These are phyloP conservation scores for Anguilla megastoma DNA, from an alignment of 2,797 vertebrate genomes.

Conservation along the genomic window DNA sequence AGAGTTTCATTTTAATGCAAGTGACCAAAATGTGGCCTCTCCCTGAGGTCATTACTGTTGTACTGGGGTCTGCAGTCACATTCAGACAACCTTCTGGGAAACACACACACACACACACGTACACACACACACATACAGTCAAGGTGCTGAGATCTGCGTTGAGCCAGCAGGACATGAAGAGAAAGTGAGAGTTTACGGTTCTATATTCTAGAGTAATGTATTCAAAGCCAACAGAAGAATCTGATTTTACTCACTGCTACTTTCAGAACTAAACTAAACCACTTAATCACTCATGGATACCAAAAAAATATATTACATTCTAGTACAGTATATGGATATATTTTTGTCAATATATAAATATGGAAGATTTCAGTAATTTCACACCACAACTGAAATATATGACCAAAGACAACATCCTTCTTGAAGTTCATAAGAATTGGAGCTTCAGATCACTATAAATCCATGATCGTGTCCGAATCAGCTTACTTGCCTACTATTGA, in stretches of 20 bases:
- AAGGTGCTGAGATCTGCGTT: neutral
- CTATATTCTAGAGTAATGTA: neutral
- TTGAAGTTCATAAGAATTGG: neutral
- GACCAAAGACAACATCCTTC: neutral
- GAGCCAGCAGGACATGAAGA: neutral
- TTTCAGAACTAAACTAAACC: neutral
- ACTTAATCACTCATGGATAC: neutral
- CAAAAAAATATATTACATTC: neutral
- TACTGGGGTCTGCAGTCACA: constrained; percentile 52
- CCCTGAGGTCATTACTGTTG: constrained; percentile 71
- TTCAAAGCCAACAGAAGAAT: neutral
- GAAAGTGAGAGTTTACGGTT: neutral
- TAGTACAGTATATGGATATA: neutral
- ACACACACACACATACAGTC: constrained; percentile 35
- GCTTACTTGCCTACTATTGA: too few species aligned
- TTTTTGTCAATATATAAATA: neutral
- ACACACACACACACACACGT: constrained; percentile 35
- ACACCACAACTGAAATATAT: neutral
- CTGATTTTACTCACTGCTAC: neutral
- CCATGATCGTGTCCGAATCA: neutral
- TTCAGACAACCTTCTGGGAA: constrained; percentile 42
- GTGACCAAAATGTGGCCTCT: constrained; percentile 47
- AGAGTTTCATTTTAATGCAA: constrained; percentile 34
- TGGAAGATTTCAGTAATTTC: neutral
- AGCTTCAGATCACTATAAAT: neutral